phyloP scores from a whole-genome alignment of 2,113 vertebrate genomes.

The Cryptoleucopteryx plumbea region DNA sequence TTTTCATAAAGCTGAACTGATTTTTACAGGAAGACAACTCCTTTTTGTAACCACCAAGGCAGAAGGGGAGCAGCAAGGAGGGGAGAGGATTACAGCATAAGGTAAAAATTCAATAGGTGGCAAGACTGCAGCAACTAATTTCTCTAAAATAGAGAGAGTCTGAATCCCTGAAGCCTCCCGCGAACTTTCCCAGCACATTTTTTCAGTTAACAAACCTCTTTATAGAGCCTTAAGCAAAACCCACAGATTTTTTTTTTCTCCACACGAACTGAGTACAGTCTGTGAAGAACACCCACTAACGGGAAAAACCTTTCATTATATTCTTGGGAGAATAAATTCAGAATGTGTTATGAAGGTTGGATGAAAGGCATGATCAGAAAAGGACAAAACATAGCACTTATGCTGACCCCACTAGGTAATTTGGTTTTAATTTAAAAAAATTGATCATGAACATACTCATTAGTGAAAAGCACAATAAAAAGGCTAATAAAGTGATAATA shows the following conservation, averaged over 20 bases:
- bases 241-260: background rate
- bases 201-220: background rate
- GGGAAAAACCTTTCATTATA: background rate
- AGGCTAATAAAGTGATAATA: constrained; percentile 42
- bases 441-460: background rate
- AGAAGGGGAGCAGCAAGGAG: background rate
- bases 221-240: background rate
- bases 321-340: background rate
- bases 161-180: background rate
- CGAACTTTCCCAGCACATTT: background rate
- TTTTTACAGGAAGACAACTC: background rate
- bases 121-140: background rate
- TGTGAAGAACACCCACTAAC: background rate
- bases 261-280: background rate
- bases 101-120: background rate
- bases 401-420: background rate
- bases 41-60: background rate
- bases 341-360: background rate
- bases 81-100: background rate
- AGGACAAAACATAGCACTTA: background rate
- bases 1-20: background rate
- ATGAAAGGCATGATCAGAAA: background rate
- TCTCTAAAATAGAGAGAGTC: background rate
- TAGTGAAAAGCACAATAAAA: background rate
- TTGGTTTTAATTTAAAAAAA: background rate